Percentiles rank a stretch among this genome's conserved stretches.
These are phyloP conservation scores for Acleris cristana DNA, from an alignment of 2,888 invertebrate species.

Conservation along the genomic window DNA sequence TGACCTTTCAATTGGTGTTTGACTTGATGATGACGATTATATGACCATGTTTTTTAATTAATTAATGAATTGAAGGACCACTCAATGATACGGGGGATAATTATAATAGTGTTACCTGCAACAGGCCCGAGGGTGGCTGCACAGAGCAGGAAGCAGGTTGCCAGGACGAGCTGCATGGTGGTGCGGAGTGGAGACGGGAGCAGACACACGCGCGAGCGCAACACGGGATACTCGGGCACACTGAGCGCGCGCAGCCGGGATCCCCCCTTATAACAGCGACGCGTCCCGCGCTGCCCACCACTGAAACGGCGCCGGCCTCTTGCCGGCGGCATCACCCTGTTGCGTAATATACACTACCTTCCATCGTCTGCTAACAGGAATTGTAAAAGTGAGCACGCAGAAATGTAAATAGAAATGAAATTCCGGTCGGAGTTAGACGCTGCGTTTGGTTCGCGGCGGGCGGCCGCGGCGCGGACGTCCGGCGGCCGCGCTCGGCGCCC, in stretches of 20 bases:
- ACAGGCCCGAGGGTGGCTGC: slow-evolving; percentile 79
- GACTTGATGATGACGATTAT: background rate
- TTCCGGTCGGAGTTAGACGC: slow-evolving; percentile 39
- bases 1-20: too few species aligned
- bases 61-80: background rate
- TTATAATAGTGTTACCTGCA: slow-evolving; percentile 66
- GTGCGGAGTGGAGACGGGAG: slow-evolving; percentile 52
- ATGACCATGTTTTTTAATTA: background rate
- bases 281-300: slow-evolving; percentile 76
- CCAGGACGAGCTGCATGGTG: slow-evolving; percentile 79
- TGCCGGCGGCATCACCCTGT: slow-evolving; percentile 51
- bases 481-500: slow-evolving; percentile 60
- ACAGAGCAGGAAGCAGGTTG: slow-evolving; percentile 81
- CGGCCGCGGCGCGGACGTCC: slow-evolving; percentile 55
- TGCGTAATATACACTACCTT: slow-evolving; percentile 59
- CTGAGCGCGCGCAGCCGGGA: slow-evolving; percentile 81
- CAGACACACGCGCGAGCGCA: slow-evolving; percentile 69
- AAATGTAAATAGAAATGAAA: slow-evolving; percentile 40
- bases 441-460: slow-evolving; percentile 44
- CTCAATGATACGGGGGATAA: background rate
- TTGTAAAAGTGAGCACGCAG: slow-evolving; percentile 51
- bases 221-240: slow-evolving; percentile 81
- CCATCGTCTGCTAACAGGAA: slow-evolving; percentile 39
- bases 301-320: slow-evolving; percentile 55
- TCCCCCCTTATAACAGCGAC: slow-evolving; percentile 80